Evolutionary conservation across 2,888 invertebrate species (phyloP).

Genomic region (Trissoscelio sp.): DNA sequence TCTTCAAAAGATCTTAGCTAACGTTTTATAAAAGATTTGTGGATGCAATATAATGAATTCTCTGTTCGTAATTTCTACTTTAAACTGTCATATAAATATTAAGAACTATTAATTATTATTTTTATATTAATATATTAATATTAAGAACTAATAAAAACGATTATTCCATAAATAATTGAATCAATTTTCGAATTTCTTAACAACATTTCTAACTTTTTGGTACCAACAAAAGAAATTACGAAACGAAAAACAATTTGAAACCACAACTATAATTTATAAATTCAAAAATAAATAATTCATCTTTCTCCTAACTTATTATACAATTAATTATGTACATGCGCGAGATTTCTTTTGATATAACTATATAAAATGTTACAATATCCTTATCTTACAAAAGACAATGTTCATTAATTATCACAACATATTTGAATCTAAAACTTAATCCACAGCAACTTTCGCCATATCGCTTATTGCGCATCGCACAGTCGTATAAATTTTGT

Average conservation of each 20-base stretch:
- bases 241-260: background rate
- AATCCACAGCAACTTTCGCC: constrained; percentile 43
- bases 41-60: constrained; percentile 7
- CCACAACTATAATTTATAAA: background rate
- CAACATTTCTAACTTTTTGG: no score
- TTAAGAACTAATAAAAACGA: no score
- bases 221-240: constrained; percentile 4
- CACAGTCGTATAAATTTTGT: constrained; percentile 55
- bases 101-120: no score
- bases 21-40: constrained; percentile 31
- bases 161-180: no score
- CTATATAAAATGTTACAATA: background rate
- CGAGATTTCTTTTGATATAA: background rate
- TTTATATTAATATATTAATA: no score
- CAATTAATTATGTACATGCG: background rate
- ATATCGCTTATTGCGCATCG: constrained; percentile 55
- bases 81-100: background rate
- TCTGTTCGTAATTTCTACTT: constrained; percentile 24
- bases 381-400: no score
- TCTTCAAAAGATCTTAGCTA: constrained; percentile 25
- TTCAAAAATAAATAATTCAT: constrained; percentile 7
- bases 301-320: background rate
- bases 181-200: no score
- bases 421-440: background rate
- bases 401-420: no score